phyloP scores from a whole-genome alignment of 2,888 invertebrate genomes.

The Erebia aethiops region DNA sequence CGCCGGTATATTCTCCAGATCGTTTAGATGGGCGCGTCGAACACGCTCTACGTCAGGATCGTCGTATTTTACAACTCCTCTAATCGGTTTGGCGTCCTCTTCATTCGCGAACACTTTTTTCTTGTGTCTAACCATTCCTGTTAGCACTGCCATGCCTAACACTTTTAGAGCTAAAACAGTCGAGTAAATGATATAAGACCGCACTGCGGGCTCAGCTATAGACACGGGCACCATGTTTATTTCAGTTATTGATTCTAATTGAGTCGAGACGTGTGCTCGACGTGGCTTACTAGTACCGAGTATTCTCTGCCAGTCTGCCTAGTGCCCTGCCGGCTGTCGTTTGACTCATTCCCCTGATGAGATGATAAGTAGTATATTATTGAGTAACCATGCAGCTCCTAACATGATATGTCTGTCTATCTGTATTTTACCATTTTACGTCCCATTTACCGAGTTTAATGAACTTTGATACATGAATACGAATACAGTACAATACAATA shows the following conservation, averaged over 20 bases:
- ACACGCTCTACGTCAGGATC: conserved; percentile 65
- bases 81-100: conserved; percentile 58
- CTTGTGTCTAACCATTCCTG: conserved; percentile 52
- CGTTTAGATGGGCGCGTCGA: conserved; percentile 86
- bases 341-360: not conserved
- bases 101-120: conserved; percentile 64
- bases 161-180: conserved; percentile 67
- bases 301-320: not conserved
- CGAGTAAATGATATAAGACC: conserved; percentile 65
- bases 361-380: not conserved
- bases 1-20: conserved; percentile 87
- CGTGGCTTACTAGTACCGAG: not conserved
- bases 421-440: too few species aligned
- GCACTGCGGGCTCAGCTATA: conserved; percentile 46
- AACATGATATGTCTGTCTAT: not conserved
- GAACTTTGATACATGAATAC: too few species aligned
- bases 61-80: conserved; percentile 64
- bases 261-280: conserved; percentile 29
- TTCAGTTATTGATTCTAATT: conserved; percentile 46
- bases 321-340: not conserved
- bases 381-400: not conserved
- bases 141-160: conserved; percentile 53
- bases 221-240: conserved; percentile 47
- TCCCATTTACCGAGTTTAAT: too few species aligned
- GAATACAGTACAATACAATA: too few species aligned